Percentiles rank a stretch among this genome's conserved stretches.
These are phyloP conservation scores for Enteromius trimaculatus DNA, from an alignment of 2,797 vertebrate genomes.

Conservation along the genomic window DNA sequence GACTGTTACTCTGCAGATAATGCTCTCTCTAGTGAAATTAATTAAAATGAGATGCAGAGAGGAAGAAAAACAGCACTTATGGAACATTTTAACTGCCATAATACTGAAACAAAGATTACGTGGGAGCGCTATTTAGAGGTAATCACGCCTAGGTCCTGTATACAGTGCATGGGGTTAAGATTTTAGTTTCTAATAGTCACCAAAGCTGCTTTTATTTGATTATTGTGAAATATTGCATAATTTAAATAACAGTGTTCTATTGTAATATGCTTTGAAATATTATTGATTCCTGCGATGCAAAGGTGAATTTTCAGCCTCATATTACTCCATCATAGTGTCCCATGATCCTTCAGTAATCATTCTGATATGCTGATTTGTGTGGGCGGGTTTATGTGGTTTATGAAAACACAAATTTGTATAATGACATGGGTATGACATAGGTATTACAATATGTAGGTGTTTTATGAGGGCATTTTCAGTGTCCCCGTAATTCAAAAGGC, in stretches of 20 bases:
- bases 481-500: too few species aligned
- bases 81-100: conserved; percentile 1
- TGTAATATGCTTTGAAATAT: background rate
- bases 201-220: background rate
- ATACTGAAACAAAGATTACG: background rate
- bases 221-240: background rate
- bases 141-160: background rate
- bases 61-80: background rate
- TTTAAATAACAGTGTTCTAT: background rate
- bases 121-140: background rate
- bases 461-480: too few species aligned
- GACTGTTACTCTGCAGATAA: conserved; percentile 23
- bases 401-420: too few species aligned
- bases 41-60: conserved; percentile 12
- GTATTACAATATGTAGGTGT: too few species aligned
- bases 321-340: background rate
- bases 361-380: background rate
- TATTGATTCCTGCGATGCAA: background rate
- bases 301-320: background rate
- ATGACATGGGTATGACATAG: too few species aligned
- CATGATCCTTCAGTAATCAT: background rate
- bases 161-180: background rate
- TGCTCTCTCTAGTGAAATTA: background rate
- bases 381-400: too few species aligned
- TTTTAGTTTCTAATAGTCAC: background rate